Evolutionary conservation across 2,113 vertebrate genomes (phyloP).

Genomic region (Laterallus jamaicensis): DNA sequence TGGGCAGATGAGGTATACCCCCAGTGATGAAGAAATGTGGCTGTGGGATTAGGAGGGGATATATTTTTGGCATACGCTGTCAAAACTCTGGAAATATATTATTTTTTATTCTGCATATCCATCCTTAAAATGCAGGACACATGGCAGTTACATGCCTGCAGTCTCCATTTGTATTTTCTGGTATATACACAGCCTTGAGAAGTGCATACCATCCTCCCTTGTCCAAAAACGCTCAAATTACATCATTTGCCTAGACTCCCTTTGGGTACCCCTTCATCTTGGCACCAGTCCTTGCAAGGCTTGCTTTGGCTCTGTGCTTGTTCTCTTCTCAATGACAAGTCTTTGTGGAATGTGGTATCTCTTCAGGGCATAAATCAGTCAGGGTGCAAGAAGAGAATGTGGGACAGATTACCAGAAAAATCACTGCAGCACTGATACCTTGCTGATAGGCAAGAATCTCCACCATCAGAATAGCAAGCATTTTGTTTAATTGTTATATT

Average conservation of each 20-base stretch:
- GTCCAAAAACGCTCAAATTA: background rate
- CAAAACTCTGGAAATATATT: background rate
- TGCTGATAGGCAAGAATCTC: constrained; percentile 14
- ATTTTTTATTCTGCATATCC: background rate
- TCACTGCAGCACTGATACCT: background rate
- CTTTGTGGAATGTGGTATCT: constrained; percentile 16
- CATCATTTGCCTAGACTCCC: background rate
- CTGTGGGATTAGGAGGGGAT: background rate
- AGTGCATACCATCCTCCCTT: background rate
- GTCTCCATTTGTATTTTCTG: background rate
- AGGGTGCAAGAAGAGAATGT: constrained; percentile 6
- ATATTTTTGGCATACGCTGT: background rate
- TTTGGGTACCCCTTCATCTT: background rate
- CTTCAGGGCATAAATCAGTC: constrained; percentile 32
- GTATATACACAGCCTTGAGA: background rate
- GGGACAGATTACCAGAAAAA: background rate
- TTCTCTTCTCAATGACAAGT: background rate
- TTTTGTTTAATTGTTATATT: background rate
- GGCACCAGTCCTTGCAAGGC: background rate
- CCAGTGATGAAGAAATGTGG: background rate
- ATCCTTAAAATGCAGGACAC: background rate
- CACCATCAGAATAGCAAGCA: background rate
- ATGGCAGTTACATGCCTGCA: background rate
- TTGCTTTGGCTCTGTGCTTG: background rate
- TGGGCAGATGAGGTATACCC: background rate